Evolutionary conservation across 2,888 invertebrate genomes (phyloP).

Genomic region (Achlya flavicornis): DNA sequence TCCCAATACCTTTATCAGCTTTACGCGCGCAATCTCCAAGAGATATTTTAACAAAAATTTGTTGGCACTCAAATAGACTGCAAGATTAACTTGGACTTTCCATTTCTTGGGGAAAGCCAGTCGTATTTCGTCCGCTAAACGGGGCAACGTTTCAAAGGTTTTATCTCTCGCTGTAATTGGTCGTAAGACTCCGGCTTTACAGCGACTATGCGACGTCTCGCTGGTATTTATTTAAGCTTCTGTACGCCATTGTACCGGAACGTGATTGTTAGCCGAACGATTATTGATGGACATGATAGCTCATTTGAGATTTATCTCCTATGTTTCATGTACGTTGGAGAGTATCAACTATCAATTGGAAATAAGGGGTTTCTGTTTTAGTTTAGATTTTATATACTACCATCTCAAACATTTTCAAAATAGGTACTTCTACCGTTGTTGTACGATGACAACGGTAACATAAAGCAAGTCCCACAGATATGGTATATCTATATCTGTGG

Average conservation of each 20-base stretch:
- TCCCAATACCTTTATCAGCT: slow-evolving; percentile 6
- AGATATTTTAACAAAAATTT: slow-evolving; percentile 43
- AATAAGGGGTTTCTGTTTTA: background rate
- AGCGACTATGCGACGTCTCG: slow-evolving; percentile 34
- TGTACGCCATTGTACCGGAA: slow-evolving; percentile 51
- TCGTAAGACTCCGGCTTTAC: slow-evolving; percentile 69
- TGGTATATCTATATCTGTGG: background rate
- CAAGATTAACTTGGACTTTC: slow-evolving; percentile 47
- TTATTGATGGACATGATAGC: slow-evolving; percentile 44
- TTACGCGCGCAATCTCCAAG: slow-evolving; percentile 11
- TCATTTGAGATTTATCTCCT: slow-evolving; percentile 40
- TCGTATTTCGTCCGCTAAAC: slow-evolving; percentile 42
- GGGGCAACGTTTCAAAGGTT: slow-evolving; percentile 61
- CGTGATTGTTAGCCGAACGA: slow-evolving; percentile 54
- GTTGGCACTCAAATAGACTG: slow-evolving; percentile 37
- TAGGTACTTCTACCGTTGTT: too few relatives aligned
- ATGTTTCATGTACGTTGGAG: slow-evolving; percentile 20
- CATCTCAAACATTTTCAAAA: too few relatives aligned
- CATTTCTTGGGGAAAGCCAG: slow-evolving; percentile 30
- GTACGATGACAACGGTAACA: too few relatives aligned
- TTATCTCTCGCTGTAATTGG: slow-evolving; percentile 71
- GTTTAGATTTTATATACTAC: background rate
- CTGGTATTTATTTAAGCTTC: slow-evolving; percentile 56
- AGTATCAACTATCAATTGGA: background rate
- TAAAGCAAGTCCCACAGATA: too few relatives aligned